These are phyloP conservation scores for Mesodorylaimus sp. DNA, from an alignment of 2,888 invertebrate species.

Conservation along the genomic window DNA sequence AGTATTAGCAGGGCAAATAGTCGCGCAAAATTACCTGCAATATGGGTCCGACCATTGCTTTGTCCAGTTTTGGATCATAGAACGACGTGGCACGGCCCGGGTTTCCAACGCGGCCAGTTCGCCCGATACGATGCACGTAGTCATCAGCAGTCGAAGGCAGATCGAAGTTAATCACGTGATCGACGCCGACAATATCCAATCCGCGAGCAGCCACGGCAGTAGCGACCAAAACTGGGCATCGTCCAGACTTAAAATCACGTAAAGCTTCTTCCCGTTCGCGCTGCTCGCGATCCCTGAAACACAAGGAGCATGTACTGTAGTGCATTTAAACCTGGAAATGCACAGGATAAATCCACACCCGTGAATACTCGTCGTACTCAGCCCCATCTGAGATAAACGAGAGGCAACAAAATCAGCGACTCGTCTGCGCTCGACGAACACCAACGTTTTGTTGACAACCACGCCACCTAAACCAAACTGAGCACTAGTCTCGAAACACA, in stretches of 20 bases:
- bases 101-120: conserved; percentile 39
- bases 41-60: conserved; percentile 37
- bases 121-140: conserved; percentile 39
- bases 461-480: neutral
- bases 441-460: conserved; percentile 36
- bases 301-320: too few species aligned
- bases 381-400: neutral
- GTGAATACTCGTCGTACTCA: neutral
- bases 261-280: conserved; percentile 53
- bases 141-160: conserved; percentile 35
- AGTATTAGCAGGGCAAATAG: too few species aligned
- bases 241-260: conserved; percentile 44
- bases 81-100: conserved; percentile 35
- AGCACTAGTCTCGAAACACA: too few species aligned
- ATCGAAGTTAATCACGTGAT: conserved; percentile 39
- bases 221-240: conserved; percentile 63
- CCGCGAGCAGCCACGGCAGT: conserved; percentile 88
- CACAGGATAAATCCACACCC: too few species aligned
- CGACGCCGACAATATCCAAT: conserved; percentile 64
- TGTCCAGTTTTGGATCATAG: conserved; percentile 47
- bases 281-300: conserved; percentile 48
- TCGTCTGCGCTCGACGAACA: conserved; percentile 77
- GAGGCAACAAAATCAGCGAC: conserved; percentile 68
- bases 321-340: too few species aligned
- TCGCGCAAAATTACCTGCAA: conserved; percentile 9